These are phyloP conservation scores for Teleopsis dalmanni DNA, from an alignment of 1,140 invertebrate genomes.

Conservation along the genomic window DNA sequence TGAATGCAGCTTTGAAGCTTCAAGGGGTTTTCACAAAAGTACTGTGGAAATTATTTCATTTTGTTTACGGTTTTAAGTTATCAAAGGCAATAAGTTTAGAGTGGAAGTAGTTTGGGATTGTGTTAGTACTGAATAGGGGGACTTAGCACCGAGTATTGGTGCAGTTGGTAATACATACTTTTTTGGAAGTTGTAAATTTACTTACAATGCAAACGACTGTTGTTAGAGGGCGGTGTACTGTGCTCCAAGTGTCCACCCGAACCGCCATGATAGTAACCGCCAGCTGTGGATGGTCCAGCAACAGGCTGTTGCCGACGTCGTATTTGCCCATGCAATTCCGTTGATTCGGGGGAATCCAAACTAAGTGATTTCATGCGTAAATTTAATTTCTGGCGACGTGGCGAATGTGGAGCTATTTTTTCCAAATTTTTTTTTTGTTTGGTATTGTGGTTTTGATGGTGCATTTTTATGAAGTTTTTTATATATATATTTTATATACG, in stretches of 20 bases:
- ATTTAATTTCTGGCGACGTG: constrained; percentile 89
- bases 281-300: constrained; percentile 18
- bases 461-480: neutral
- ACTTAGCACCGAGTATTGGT: neutral
- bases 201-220: constrained; percentile 47
- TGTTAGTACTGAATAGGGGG: neutral
- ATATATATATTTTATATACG: too few species aligned
- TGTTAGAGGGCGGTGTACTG: constrained; percentile 45
- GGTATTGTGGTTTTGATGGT: neutral
- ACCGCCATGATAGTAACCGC: constrained; percentile 45
- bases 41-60: too few species aligned
- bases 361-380: constrained; percentile 96
- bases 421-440: constrained; percentile 2
- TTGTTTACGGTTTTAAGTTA: too few species aligned
- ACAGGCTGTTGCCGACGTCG: constrained; percentile 52
- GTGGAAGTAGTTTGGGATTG: too few species aligned
- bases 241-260: constrained; percentile 47
- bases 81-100: too few species aligned
- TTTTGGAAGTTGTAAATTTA: constrained; percentile 12
- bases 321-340: constrained; percentile 68
- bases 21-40: too few species aligned
- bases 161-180: neutral
- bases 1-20: too few species aligned
- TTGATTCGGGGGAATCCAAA: constrained; percentile 88
- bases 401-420: constrained; percentile 84